Percentiles rank a stretch among this genome's conserved stretches.
Evolutionary conservation across 2,888 invertebrate species (phyloP).

Genomic region (Cataglyphis livida): DNA sequence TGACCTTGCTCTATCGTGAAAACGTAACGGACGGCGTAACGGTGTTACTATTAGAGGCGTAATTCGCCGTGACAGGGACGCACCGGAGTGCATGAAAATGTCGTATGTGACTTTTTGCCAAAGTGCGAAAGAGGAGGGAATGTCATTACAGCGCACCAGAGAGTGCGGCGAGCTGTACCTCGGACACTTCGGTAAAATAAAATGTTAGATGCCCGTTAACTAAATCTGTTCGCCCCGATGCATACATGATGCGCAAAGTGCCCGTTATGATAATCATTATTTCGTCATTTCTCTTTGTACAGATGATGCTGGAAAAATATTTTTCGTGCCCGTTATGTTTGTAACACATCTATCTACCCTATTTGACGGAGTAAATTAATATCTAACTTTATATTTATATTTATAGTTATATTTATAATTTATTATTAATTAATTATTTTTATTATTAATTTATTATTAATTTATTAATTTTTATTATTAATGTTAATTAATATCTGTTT

Average conservation of each 20-base stretch:
- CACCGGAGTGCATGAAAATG: constrained; percentile 66
- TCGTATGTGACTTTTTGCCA: constrained; percentile 55
- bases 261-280: constrained; percentile 22
- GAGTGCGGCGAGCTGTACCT: constrained; percentile 5
- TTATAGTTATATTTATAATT: no score
- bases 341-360: neutral
- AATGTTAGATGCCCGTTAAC: constrained; percentile 17
- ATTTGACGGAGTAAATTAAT: neutral
- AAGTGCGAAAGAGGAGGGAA: neutral
- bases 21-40: constrained; percentile 74
- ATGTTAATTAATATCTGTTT: neutral
- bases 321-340: constrained; percentile 2
- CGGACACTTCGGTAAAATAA: constrained; percentile 44
- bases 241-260: constrained; percentile 12
- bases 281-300: constrained; percentile 7
- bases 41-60: constrained; percentile 69
- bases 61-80: constrained; percentile 71
- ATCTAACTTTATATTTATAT: neutral
- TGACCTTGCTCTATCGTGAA: constrained; percentile 56
- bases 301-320: neutral
- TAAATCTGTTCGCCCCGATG: neutral
- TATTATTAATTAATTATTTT: no score
- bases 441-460: no score
- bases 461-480: no score
- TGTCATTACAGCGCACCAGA: constrained; percentile 57